Conservation (phyloP, 2,888 invertebrate species). For the Diadegma fenestrale region DNA sequence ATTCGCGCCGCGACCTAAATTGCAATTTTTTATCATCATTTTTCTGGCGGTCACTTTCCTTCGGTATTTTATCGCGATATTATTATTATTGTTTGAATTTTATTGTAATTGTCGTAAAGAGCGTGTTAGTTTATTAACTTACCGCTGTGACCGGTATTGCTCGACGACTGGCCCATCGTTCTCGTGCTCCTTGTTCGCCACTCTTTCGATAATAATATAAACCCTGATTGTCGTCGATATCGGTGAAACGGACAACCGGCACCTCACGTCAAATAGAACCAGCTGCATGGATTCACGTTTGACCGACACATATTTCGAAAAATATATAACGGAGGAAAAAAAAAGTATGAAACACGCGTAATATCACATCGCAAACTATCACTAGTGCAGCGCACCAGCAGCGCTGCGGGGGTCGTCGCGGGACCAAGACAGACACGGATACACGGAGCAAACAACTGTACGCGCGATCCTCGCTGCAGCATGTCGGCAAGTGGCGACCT, state of each 20-base stretch:
- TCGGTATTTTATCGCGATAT: background rate
- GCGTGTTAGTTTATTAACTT: constrained; percentile 72
- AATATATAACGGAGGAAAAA: constrained; percentile 61
- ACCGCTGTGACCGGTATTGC: constrained; percentile 84
- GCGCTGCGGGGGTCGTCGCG: constrained; percentile 71
- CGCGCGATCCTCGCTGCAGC: background rate
- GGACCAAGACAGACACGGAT: constrained; percentile 72
- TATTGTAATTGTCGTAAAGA: constrained; percentile 1
- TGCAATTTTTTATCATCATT: constrained; percentile 4
- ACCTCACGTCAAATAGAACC: constrained; percentile 74
- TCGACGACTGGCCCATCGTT: constrained; percentile 83
- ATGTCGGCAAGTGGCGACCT: constrained; percentile 55
- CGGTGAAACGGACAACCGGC: constrained; percentile 33
- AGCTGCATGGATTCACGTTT: constrained; percentile 74
- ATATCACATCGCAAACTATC: constrained; percentile 77
- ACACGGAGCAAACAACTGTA: constrained; percentile 65
- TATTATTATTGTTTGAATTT: background rate
- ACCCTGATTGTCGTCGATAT: constrained; percentile 41
- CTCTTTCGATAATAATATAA: constrained; percentile 19
- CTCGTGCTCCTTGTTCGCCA: constrained; percentile 40
- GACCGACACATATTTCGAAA: constrained; percentile 76
- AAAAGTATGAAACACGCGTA: constrained; percentile 62
- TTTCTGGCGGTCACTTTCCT: background rate
- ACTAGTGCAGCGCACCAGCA: constrained; percentile 75
- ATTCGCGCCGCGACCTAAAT: background rate